Evolutionary conservation across 2,113 vertebrate species (phyloP).

Genomic region (Melanocharis versteri): DNA sequence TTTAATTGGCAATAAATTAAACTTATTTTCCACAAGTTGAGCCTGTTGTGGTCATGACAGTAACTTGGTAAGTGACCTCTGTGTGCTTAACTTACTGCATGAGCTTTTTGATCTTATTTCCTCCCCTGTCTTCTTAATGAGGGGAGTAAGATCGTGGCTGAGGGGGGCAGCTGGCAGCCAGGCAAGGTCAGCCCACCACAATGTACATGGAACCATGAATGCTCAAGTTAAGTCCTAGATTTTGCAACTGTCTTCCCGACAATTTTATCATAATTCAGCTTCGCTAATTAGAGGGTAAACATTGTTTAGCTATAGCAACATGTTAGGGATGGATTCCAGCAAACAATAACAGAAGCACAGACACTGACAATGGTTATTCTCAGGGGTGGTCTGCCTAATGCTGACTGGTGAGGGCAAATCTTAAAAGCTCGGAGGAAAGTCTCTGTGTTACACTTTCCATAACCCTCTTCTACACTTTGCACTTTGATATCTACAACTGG

Average conservation of each 20-base stretch:
- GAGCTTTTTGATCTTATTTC: background rate
- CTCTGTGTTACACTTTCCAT: background rate
- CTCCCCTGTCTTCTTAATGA: background rate
- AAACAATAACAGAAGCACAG: background rate
- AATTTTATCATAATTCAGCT: background rate
- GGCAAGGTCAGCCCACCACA: background rate
- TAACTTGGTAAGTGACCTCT: background rate
- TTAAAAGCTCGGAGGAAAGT: background rate
- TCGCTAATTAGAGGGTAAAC: background rate
- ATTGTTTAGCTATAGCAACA: background rate
- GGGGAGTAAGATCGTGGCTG: fast-evolving
- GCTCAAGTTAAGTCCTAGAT: background rate
- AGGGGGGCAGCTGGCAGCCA: background rate
- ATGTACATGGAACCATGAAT: background rate
- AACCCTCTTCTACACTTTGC: background rate
- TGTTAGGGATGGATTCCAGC: background rate
- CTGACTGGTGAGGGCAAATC: background rate
- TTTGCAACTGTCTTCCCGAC: background rate
- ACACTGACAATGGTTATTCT: background rate
- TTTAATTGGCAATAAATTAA: background rate
- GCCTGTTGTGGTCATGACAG: background rate
- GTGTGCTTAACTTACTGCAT: background rate
- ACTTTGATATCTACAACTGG: background rate
- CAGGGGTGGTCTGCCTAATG: background rate
- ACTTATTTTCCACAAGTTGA: background rate